Percentiles rank a stretch among this genome's conserved stretches.
Conservation (phyloP, 2,113 vertebrate species). For the Oplegnathus fasciatus region DNA sequence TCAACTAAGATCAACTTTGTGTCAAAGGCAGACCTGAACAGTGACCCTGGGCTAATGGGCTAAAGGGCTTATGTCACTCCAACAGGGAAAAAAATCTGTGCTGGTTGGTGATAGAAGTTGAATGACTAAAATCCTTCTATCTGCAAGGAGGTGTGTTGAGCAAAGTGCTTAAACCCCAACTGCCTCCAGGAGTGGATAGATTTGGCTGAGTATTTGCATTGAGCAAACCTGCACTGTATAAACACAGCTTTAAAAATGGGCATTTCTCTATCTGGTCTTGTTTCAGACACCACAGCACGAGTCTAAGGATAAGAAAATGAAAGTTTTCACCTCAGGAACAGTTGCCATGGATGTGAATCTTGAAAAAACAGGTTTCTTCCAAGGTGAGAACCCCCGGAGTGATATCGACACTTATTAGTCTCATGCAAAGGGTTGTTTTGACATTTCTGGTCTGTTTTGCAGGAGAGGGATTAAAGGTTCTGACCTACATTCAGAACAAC, state of each 20-base stretch:
- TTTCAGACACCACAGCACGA: constrained; percentile 77
- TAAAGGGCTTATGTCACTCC: constrained; percentile 17
- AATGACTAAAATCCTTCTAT: neutral
- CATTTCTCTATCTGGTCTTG: constrained; percentile 1
- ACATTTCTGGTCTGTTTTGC: constrained; percentile 5
- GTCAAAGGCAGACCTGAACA: constrained; percentile 3
- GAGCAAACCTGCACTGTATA: neutral
- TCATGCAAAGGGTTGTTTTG: neutral
- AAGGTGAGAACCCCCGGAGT: constrained; percentile 54
- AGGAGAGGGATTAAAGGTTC: constrained; percentile 78
- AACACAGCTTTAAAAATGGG: neutral
- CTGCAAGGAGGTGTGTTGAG: neutral
- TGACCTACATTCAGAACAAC: constrained; percentile 74
- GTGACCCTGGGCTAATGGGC: constrained; percentile 64
- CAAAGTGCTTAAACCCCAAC: neutral
- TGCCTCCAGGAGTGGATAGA: neutral
- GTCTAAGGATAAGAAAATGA: constrained; percentile 78
- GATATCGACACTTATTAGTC: neutral
- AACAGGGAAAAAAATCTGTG: neutral
- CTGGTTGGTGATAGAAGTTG: too few relatives aligned
- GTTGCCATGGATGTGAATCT: constrained; percentile 77
- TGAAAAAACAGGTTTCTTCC: constrained; percentile 74
- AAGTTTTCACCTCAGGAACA: constrained; percentile 73
- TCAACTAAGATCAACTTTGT: constrained; percentile 71
- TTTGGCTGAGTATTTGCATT: constrained; percentile 2